Conservation (phyloP, 2,113 vertebrate genomes). For the Orthochromis indermauri region DNA sequence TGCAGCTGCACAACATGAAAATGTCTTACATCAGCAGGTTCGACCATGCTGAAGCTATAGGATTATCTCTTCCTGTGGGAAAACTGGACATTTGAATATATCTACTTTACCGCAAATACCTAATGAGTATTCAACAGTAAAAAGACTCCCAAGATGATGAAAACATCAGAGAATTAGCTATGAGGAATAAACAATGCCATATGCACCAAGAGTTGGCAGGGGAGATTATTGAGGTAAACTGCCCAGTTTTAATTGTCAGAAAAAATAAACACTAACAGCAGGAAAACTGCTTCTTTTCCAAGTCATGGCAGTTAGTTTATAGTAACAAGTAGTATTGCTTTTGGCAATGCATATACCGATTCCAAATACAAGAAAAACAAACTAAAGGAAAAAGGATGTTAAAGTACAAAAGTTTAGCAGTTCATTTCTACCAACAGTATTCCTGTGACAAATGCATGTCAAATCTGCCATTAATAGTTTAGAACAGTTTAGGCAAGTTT, state of each 20-base stretch:
- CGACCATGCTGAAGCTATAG: not conserved
- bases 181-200: conserved; percentile 3
- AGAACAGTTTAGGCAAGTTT: not conserved
- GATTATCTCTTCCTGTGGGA: conserved; percentile 5
- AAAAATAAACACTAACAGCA: not conserved
- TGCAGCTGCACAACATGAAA: conserved; percentile 37
- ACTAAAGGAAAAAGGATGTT: not conserved
- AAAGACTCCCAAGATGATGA: not conserved
- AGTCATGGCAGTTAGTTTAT: not conserved
- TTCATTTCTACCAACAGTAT: not conserved
- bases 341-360: not conserved
- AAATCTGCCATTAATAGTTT: not conserved
- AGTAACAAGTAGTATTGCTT: not conserved
- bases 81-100: conserved; percentile 6
- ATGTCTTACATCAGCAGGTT: conserved; percentile 6
- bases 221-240: not conserved
- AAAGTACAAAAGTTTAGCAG: not conserved
- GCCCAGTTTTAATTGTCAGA: not conserved
- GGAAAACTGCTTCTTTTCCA: not conserved
- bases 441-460: not conserved
- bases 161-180: not conserved
- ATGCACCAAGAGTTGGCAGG: not conserved
- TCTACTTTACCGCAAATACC: not conserved
- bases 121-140: conserved; percentile 3
- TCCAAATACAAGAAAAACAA: not conserved